Percentiles rank a stretch among this genome's conserved stretches.
phyloP scores from a whole-genome alignment of 2,113 vertebrate species.

The Apistogramma diplotaenia region DNA sequence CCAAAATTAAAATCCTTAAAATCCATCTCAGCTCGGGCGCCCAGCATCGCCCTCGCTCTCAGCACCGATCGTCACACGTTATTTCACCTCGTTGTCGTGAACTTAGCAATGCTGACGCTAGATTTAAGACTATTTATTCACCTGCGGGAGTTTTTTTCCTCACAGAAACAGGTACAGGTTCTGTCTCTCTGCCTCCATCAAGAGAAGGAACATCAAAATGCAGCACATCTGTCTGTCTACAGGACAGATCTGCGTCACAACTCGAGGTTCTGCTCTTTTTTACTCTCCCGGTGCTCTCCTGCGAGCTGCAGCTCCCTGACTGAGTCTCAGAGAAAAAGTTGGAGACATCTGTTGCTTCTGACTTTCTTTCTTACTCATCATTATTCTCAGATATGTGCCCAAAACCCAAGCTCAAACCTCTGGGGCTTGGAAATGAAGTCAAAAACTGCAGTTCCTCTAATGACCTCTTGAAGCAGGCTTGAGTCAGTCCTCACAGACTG shows the following conservation, averaged over 20 bases:
- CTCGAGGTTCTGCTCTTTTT: neutral
- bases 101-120: neutral
- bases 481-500: neutral
- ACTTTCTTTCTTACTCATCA: neutral
- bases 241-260: neutral
- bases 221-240: neutral
- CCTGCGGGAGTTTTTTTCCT: neutral
- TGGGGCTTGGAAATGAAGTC: neutral
- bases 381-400: neutral
- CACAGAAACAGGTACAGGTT: too few species aligned
- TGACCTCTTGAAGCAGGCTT: fast-evolving
- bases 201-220: neutral
- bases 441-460: neutral
- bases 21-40: too few species aligned
- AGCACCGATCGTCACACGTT: too few species aligned
- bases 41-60: too few species aligned
- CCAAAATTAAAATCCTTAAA: too few species aligned
- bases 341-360: neutral
- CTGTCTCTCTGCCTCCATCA: neutral
- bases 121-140: neutral
- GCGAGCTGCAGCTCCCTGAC: neutral
- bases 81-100: neutral
- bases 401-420: neutral
- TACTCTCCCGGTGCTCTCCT: neutral
- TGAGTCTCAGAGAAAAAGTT: neutral